Conservation (phyloP, 2,113 vertebrate species). For the Vidua macroura region DNA sequence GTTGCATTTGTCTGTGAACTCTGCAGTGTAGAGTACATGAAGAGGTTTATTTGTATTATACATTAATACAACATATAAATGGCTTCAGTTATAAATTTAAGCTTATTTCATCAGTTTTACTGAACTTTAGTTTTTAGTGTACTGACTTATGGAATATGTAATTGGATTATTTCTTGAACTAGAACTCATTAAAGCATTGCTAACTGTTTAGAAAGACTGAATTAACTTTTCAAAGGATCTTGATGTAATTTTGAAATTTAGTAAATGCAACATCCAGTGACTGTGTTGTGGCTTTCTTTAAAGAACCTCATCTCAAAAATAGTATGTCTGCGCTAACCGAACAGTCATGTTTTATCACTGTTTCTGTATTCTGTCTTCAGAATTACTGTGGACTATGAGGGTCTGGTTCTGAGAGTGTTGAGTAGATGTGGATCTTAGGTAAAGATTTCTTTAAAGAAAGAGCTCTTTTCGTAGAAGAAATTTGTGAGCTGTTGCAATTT, state of each 20-base stretch:
- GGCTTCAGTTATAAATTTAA: conserved; percentile 56
- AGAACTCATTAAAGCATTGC: conserved; percentile 9
- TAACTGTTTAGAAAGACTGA: not conserved
- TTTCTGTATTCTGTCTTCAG: not conserved
- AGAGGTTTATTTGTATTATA: conserved; percentile 39
- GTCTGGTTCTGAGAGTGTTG: not conserved
- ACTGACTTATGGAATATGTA: conserved; percentile 7
- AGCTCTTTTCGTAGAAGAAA: not conserved
- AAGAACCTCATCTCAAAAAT: not conserved
- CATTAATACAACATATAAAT: conserved; percentile 38
- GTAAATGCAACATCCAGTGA: not conserved
- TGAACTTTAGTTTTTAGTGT: conserved; percentile 60
- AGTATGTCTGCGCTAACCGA: not conserved
- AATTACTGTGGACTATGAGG: not conserved
- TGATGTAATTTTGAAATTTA: not conserved
- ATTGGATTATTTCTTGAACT: not conserved
- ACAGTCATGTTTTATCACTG: not conserved
- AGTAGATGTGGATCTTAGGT: not conserved
- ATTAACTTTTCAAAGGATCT: not conserved
- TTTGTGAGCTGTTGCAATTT: not conserved
- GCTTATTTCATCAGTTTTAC: conserved; percentile 43
- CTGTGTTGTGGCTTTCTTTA: conserved; percentile 14
- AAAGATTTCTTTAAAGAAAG: not conserved
- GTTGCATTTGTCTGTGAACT: conserved; percentile 63
- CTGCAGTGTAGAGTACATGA: conserved; percentile 45